Evolutionary conservation across 2,113 vertebrate genomes (phyloP), one percentile per base, ranked within the genome.

Genomic region (Nettapus auritus): DNA sequence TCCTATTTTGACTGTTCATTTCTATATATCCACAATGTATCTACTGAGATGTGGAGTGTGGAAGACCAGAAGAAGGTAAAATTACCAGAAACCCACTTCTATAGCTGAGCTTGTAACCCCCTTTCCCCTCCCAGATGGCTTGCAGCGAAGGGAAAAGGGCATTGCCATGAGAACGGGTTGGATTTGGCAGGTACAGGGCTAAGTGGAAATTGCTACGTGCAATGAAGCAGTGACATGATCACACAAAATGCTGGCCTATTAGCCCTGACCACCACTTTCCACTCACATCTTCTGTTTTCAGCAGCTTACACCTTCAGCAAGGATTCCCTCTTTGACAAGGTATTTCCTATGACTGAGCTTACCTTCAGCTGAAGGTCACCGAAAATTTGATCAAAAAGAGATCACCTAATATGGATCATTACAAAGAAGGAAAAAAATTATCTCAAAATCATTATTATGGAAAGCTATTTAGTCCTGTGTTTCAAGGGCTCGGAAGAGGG

Each of bases 181-280:
- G 87, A 94, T 79, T 42, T 81, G 69, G 46, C 80, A 94, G 63
- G 66, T 71, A 82, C 1, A 2, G 15, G 10, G 44, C 10, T 23
- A 73, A 75, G 69, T 0, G 92, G 96, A 97, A 97, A 97, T 1
- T 13, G 13, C 52, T 82, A 52, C 2, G 0, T 19, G 74, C 0
- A 1, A 56, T 2, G 36, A 64, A 66, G 40, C 44, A 13, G 55
- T 73, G 88, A 92, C 0, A 1, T 48, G 20, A 8, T 26, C 60
- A 11, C 0, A 0, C 22, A 38, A 25, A 89, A 48, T 3, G 13
- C 8, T 1, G 1, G 29, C 44, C 57, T 20, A 26, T 16, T 57
- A 81, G 46, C 62, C 31, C 55, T 29, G 14, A 50, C n/a, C 50
- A 60, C 68, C 29, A 25, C 44, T 95, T 97, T 92, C 95, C 96